phyloP scores from a whole-genome alignment of 2,113 vertebrate genomes.

The Tonatia bakeri region DNA sequence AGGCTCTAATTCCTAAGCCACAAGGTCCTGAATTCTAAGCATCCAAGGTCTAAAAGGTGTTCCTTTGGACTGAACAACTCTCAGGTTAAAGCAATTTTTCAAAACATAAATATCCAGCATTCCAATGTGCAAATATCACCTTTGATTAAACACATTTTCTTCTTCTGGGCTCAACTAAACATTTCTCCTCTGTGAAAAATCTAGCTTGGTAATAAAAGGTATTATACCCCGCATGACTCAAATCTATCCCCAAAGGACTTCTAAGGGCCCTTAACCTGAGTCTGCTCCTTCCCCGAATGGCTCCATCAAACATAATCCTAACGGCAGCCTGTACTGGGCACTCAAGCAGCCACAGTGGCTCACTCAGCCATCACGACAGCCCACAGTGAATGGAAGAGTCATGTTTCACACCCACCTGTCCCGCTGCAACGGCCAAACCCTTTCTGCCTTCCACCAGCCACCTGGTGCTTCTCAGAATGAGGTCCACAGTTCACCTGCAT shows the following conservation, averaged over 20 bases:
- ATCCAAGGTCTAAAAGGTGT: neutral
- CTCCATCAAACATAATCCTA: too few relatives aligned
- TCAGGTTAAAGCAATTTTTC: neutral
- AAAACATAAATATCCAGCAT: slow-evolving; percentile 12
- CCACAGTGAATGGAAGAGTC: neutral
- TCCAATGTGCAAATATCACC: slow-evolving; percentile 28
- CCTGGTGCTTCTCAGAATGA: neutral
- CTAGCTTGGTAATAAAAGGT: neutral
- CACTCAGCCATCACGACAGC: neutral
- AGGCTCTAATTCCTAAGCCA: neutral
- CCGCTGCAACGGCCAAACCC: neutral
- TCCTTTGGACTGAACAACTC: neutral
- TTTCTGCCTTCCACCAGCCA: neutral
- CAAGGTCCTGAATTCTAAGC: neutral
- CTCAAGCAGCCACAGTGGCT: fast-evolving
- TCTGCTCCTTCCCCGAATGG: neutral
- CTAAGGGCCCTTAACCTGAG: neutral
- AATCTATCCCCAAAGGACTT: neutral
- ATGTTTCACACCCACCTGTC: too few relatives aligned
- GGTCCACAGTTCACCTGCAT: neutral
- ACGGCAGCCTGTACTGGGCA: fast-evolving
- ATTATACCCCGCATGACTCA: neutral
- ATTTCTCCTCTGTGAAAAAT: neutral
- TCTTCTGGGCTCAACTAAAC: slow-evolving; percentile 10
- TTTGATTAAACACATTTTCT: slow-evolving; percentile 33